Base-by-base conservation (phyloP, 2,888 invertebrate species). In the Brachypalpus laphriformis region DNA sequence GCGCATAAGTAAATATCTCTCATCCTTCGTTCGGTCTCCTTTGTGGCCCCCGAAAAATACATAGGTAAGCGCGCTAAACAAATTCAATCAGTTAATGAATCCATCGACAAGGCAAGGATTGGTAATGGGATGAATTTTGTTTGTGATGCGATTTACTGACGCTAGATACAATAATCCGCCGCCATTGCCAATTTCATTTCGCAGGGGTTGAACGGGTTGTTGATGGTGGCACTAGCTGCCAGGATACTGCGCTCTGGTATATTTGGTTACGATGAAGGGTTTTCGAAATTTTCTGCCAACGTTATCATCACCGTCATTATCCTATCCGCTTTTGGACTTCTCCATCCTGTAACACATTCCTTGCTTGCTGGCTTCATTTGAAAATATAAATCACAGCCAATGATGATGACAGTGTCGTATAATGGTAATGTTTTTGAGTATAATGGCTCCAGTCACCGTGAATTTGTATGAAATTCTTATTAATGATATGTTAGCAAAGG, bases 51-150 rank as follows among this genome's bases (percentile, higher is more conserved):
- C 56, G 18, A 47, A 54, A 72, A 74, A 68, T 34, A 75, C 74
- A 51, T 78, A 75, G 74, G 57, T 74, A 63, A 74, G 37, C 54
- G 56, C 63, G 51, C 75, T 71, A 71, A 85, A 20, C 76, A 80
- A 85, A 85, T 80, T 72, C 80, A 81, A 85, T 85, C 85, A 81
- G 80, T 81, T 80, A 81, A 85, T 85, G 85, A 85, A 66, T 47
- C 80, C 75, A 66, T 70, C 70, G 71, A 42, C 70, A 71, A 75
- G 59, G 57, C 70, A 68, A 31, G 75, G 54, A 75, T 83, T 70
- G 57, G 20, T 42, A 59, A 54, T 20, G 51, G 70, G 71, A 71
- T 75, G 14, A 47, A 47, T 75, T 71, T 56, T 85, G 65, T 85
- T 85, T 83, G 78, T 74, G 40, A 74, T 70, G 74, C 74, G 78